These are phyloP conservation scores for Tachysurus vachellii DNA, from an alignment of 2,113 vertebrate genomes.

Conservation along the genomic window DNA sequence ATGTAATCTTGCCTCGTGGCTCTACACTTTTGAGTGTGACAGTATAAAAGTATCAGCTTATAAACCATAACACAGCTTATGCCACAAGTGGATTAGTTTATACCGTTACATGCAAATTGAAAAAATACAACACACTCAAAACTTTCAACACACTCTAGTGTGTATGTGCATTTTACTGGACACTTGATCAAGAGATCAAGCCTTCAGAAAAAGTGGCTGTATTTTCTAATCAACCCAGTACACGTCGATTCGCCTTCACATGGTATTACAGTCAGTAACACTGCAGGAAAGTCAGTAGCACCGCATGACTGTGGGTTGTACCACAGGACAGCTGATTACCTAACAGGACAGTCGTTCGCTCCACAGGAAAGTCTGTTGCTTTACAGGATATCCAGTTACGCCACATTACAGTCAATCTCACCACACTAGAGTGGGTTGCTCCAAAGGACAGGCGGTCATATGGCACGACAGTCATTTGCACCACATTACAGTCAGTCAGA, in stretches of 20 bases:
- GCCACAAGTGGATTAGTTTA: background rate
- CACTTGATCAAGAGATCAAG: slow-evolving; percentile 28
- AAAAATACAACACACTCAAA: background rate
- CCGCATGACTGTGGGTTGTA: background rate
- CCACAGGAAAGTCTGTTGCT: background rate
- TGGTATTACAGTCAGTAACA: background rate
- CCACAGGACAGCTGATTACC: background rate
- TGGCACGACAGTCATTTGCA: background rate
- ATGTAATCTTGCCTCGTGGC: background rate
- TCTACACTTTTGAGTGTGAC: background rate
- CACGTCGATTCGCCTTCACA: no score
- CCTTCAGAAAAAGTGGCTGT: slow-evolving; percentile 9
- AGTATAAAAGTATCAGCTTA: background rate
- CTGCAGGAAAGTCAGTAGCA: background rate
- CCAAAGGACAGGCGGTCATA: background rate
- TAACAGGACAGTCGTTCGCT: background rate
- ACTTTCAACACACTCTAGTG: slow-evolving; percentile 8
- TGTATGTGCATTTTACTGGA: slow-evolving; percentile 62
- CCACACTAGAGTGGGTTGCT: background rate
- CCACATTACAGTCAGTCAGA: background rate
- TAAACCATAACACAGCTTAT: background rate
- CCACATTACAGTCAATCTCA: background rate
- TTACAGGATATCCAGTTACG: background rate
- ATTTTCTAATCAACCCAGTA: no score
- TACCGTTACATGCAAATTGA: slow-evolving; percentile 44